A percentile compares a stretch with the other conserved stretches of the same genome.
Conservation (phyloP, 2,113 vertebrate genomes). For the Erpornis zantholeuca region DNA sequence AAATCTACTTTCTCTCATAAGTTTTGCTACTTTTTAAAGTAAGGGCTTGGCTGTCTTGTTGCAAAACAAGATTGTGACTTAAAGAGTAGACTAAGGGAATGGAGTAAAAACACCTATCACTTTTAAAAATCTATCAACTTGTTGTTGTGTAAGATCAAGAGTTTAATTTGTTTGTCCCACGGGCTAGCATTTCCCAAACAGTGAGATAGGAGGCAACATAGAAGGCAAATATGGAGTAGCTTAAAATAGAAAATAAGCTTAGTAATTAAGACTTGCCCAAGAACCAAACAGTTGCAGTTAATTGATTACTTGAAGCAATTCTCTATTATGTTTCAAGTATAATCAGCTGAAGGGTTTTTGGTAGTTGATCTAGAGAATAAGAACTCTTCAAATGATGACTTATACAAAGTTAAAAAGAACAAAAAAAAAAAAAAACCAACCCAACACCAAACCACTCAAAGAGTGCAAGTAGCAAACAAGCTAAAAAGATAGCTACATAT, state of each 20-base stretch:
- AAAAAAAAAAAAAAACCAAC: neutral
- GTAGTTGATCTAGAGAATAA: neutral
- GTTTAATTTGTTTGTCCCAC: neutral
- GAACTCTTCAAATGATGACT: neutral
- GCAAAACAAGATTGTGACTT: neutral
- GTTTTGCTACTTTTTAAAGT: neutral
- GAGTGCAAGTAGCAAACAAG: neutral
- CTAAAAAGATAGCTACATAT: neutral
- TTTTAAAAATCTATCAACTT: neutral
- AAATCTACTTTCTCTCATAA: neutral
- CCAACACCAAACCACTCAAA: neutral
- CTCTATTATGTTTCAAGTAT: neutral
- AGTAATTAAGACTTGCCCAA: neutral
- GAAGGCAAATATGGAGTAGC: neutral
- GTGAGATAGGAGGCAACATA: neutral
- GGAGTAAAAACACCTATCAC: neutral
- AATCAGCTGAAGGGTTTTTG: neutral
- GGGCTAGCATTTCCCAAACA: neutral
- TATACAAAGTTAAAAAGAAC: neutral
- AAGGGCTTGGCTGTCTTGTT: fast-evolving
- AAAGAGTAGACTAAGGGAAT: neutral
- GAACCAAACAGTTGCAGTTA: neutral
- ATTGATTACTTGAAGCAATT: neutral
- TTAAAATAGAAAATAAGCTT: neutral
- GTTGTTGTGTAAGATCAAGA: neutral